These are phyloP conservation scores for Escarpia spicata DNA, from an alignment of 2,888 invertebrate species.

Conservation along the genomic window DNA sequence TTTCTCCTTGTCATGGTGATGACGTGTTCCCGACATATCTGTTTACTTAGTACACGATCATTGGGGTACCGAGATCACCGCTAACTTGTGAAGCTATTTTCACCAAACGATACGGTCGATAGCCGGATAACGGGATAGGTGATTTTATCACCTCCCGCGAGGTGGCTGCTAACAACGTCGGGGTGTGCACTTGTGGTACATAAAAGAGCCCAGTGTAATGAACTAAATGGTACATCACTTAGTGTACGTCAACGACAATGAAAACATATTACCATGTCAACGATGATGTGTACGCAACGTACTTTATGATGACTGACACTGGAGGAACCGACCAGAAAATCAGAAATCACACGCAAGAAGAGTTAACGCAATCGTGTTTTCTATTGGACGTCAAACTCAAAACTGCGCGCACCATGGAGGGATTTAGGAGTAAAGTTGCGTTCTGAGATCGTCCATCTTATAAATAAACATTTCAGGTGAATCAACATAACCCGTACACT, in stretches of 20 bases:
- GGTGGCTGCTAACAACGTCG: not conserved
- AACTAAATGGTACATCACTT: not conserved
- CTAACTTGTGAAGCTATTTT: not conserved
- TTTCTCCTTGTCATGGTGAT: not conserved
- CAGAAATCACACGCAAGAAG: not conserved
- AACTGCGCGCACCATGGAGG: not conserved
- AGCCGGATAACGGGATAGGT: not conserved
- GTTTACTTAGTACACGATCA: not conserved
- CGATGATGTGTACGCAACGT: not conserved
- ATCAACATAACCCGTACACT: too few species aligned
- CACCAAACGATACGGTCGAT: not conserved
- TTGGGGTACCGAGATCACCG: not conserved
- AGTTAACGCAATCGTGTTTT: not conserved
- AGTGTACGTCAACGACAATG: not conserved
- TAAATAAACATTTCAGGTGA: too few species aligned
- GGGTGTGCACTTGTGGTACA: not conserved
- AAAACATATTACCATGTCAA: not conserved
- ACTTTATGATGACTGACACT: not conserved
- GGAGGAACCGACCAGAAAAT: not conserved
- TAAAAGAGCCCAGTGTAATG: not conserved
- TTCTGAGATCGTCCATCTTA: too few species aligned
- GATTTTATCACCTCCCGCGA: not conserved
- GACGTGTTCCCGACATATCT: not conserved
- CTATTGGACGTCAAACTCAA: not conserved
- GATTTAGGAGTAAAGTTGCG: not conserved